A percentile compares a stretch with the other conserved stretches of the same genome.
phyloP scores from a whole-genome alignment of 1,140 invertebrate genomes.

The Camponotus pennsylvanicus region DNA sequence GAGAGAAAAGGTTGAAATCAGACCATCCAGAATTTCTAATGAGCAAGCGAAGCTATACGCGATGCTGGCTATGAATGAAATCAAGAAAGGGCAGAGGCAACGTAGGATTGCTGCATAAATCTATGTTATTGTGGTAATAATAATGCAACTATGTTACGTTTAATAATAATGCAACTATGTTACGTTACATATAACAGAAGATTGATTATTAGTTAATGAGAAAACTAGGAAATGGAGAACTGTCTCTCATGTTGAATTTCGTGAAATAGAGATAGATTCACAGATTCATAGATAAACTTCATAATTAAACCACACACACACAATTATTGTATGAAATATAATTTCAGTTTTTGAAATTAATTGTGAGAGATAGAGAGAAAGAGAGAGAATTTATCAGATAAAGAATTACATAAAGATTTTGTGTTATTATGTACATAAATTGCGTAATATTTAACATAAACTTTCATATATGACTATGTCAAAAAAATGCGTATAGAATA shows the following conservation, averaged over 20 bases:
- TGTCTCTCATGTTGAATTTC: constrained; percentile 33
- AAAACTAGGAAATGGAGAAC: constrained; percentile 20
- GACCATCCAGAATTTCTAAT: constrained; percentile 43
- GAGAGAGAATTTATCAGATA: too few relatives aligned
- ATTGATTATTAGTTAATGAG: constrained; percentile 47
- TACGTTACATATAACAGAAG: constrained; percentile 13
- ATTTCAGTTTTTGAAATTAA: not conserved
- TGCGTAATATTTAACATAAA: not conserved
- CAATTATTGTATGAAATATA: not conserved
- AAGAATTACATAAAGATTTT: not conserved
- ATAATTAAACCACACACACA: not conserved
- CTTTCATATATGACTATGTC: not conserved
- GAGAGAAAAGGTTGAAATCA: constrained; percentile 13
- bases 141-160: constrained; percentile 26
- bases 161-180: constrained; percentile 35
- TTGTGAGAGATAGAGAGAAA: too few relatives aligned
- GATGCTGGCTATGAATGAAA: constrained; percentile 57
- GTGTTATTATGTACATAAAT: not conserved
- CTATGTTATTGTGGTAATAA: not conserved
- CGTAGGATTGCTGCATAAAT: not conserved
- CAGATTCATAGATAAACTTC: not conserved
- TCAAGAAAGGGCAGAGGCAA: constrained; percentile 40
- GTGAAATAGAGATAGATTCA: not conserved
- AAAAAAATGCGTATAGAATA: not conserved
- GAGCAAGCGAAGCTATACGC: constrained; percentile 30